Conservation (phyloP, 2,888 invertebrate genomes). For the Tanytarsus gracilentus region DNA sequence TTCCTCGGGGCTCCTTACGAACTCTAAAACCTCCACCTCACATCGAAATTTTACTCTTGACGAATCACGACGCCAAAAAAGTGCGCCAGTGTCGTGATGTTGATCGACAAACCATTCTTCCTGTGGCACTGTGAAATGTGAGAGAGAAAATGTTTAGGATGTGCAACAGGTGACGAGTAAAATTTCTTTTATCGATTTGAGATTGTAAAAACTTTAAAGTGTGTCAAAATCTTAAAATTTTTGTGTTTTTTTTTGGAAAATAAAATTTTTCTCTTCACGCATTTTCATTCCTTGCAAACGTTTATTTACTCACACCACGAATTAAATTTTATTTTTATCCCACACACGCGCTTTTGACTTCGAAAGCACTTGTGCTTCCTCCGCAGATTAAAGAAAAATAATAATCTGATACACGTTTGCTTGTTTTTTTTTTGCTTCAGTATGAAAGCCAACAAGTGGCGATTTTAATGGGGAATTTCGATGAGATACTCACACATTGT, state of each 20-base stretch:
- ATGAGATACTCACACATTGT: too few relatives aligned
- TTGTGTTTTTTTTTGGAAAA: not conserved
- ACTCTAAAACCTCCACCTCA: slow-evolving; percentile 44
- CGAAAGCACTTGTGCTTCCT: not conserved
- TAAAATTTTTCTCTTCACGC: not conserved
- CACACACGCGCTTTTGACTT: not conserved
- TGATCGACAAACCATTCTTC: slow-evolving; percentile 18
- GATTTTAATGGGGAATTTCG: too few relatives aligned
- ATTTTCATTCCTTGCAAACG: too few relatives aligned
- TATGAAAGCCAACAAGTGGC: too few relatives aligned
- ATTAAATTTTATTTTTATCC: too few relatives aligned
- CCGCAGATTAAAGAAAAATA: too few relatives aligned
- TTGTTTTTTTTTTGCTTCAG: too few relatives aligned
- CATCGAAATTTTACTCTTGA: slow-evolving; percentile 44
- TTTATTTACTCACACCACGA: too few relatives aligned
- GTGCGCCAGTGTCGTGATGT: slow-evolving; percentile 40
- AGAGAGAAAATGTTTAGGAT: not conserved
- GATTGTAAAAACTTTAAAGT: not conserved
- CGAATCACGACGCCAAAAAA: slow-evolving; percentile 44
- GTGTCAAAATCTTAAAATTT: too few relatives aligned
- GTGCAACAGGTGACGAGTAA: not conserved
- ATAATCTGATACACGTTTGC: too few relatives aligned
- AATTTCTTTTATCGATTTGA: not conserved
- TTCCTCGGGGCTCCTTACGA: slow-evolving; percentile 42
- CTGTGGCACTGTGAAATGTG: not conserved